phyloP scores from a whole-genome alignment of 2,797 vertebrate genomes.

The Tympanoctomys barrerae region DNA sequence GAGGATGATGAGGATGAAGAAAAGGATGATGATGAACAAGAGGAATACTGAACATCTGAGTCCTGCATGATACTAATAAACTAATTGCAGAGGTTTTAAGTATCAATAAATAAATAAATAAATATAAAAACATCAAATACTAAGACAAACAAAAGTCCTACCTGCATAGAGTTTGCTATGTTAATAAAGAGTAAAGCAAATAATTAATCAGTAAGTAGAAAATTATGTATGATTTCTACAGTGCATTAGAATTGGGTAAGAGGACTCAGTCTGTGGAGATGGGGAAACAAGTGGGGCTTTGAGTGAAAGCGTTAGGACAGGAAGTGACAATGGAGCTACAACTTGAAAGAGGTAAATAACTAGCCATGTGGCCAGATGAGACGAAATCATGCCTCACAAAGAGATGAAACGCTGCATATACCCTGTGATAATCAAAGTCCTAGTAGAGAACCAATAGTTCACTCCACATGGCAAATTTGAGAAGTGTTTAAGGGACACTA shows the following conservation, averaged over 20 bases:
- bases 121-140: background rate
- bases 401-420: background rate
- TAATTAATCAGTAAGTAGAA: background rate
- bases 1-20: too few species aligned
- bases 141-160: background rate
- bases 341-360: background rate
- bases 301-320: background rate
- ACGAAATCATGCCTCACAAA: background rate
- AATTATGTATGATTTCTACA: background rate
- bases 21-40: too few species aligned
- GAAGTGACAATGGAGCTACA: background rate
- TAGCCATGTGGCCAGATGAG: background rate
- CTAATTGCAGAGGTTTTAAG: too few species aligned
- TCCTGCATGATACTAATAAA: too few species aligned
- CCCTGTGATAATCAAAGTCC: background rate
- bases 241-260: background rate
- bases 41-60: too few species aligned
- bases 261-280: background rate
- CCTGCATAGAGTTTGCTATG: background rate
- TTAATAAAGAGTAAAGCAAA: background rate
- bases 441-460: background rate
- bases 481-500: background rate
- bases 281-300: background rate
- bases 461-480: background rate
- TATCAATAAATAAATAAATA: too few species aligned